Evolutionary conservation across 2,888 invertebrate genomes (phyloP).

Genomic region (Drosophila subquinaria): DNA sequence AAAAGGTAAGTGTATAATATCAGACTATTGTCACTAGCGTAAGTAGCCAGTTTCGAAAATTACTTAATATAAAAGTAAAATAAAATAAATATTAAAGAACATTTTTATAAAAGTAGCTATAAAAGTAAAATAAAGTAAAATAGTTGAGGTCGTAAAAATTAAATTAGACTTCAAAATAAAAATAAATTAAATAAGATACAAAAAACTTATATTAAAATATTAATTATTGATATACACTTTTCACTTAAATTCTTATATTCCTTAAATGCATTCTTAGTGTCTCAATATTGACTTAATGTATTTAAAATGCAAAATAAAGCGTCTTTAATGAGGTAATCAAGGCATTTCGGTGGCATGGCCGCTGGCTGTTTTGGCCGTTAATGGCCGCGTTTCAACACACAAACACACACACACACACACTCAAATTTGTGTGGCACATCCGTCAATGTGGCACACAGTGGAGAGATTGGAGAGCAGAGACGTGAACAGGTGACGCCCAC

Average conservation of each 20-base stretch:
- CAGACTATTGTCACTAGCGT: too few relatives aligned
- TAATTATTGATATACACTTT: too few relatives aligned
- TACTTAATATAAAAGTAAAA: too few relatives aligned
- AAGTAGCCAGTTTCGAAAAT: too few relatives aligned
- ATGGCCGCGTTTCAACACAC: conserved; percentile 32
- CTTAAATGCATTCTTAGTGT: background rate
- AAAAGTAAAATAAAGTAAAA: too few relatives aligned
- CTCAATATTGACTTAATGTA: background rate
- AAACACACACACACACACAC: conserved; percentile 4
- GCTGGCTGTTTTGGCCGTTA: conserved; percentile 36
- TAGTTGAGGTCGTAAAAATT: too few relatives aligned
- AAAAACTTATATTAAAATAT: too few relatives aligned
- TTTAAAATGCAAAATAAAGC: background rate
- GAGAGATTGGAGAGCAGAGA: background rate
- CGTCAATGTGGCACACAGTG: conserved; percentile 46
- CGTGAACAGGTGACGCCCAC: conserved; percentile 73
- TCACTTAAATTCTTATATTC: background rate
- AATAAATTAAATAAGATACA: too few relatives aligned
- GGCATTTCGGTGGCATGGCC: conserved; percentile 34
- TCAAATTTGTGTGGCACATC: conserved; percentile 20
- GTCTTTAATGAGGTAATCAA: conserved; percentile 42
- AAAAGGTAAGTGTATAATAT: too few relatives aligned
- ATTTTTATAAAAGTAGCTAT: too few relatives aligned
- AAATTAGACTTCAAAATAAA: too few relatives aligned
- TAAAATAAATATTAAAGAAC: too few relatives aligned